Percentiles rank a stretch among this genome's conserved stretches.
These are phyloP conservation scores for Phenacoccus solenopsis DNA, from an alignment of 1,140 invertebrate genomes.

Conservation along the genomic window DNA sequence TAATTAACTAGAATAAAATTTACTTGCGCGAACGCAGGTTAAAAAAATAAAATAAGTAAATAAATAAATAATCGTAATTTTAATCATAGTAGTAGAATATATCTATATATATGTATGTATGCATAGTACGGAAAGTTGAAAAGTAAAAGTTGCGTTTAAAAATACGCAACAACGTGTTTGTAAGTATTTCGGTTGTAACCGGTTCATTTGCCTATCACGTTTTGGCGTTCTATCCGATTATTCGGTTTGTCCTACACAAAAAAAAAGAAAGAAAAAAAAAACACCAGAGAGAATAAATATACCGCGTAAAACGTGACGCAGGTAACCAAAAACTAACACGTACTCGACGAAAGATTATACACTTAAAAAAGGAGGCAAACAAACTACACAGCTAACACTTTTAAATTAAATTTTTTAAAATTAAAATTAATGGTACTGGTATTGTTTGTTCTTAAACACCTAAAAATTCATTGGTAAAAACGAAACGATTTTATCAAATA, in stretches of 20 bases:
- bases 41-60: constrained; percentile 1
- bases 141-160: background rate
- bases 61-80: constrained; percentile 3
- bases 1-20: constrained; percentile 8
- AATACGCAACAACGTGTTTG: background rate
- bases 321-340: background rate
- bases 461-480: constrained; percentile 17
- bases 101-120: background rate
- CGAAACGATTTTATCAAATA: constrained; percentile 16
- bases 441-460: constrained; percentile 14
- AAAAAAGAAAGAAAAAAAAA: background rate
- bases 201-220: background rate
- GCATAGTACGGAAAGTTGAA: constrained; percentile 9
- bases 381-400: constrained; percentile 12
- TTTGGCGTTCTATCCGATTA: background rate
- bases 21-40: background rate
- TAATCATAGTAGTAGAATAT: background rate
- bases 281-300: background rate
- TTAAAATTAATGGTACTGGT: constrained; percentile 15
- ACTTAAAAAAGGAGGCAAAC: background rate
- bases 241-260: too few species aligned
- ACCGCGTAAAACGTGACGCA: background rate
- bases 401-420: constrained; percentile 3
- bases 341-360: background rate
- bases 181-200: constrained; percentile 10